Percentiles rank a stretch among this genome's conserved stretches.
Evolutionary conservation across 2,797 vertebrate species (phyloP).

Genomic region (Gephyroberyx darwinii): DNA sequence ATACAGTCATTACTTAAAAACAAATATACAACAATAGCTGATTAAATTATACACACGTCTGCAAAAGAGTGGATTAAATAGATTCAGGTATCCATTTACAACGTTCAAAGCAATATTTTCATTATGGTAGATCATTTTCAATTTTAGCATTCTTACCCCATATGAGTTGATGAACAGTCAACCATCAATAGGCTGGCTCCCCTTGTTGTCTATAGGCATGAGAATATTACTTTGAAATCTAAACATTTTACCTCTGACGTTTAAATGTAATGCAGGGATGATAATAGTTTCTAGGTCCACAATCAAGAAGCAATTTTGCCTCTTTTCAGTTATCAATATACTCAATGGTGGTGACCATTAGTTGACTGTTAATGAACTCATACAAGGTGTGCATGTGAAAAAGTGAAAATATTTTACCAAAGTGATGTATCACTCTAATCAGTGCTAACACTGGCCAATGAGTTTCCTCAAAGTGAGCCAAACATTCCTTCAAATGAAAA

Average conservation of each 20-base stretch:
- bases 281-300: conserved; percentile 7
- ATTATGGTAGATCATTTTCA: conserved; percentile 65
- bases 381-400: conserved; percentile 34
- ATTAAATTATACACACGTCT: conserved; percentile 73
- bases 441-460: conserved; percentile 55
- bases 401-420: conserved; percentile 68
- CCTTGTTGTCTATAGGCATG: not conserved
- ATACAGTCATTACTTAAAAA: conserved; percentile 66
- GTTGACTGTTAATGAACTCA: conserved; percentile 9
- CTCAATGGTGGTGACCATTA: conserved; percentile 1
- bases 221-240: too few species aligned
- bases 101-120: conserved; percentile 55
- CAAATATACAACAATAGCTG: conserved; percentile 66
- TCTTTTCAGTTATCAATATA: not conserved
- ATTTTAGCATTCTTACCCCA: conserved; percentile 44
- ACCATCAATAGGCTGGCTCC: not conserved
- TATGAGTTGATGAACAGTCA: conserved; percentile 3
- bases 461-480: conserved; percentile 47
- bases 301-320: conserved; percentile 7
- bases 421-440: conserved; percentile 49
- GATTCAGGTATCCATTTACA: conserved; percentile 67
- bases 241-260: not conserved
- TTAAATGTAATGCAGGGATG: too few species aligned
- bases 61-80: conserved; percentile 66
- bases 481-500: conserved; percentile 37